Evolutionary conservation across 2,888 invertebrate genomes (phyloP), one percentile per base, ranked within the genome.

Genomic region (Nysson spinosus): DNA sequence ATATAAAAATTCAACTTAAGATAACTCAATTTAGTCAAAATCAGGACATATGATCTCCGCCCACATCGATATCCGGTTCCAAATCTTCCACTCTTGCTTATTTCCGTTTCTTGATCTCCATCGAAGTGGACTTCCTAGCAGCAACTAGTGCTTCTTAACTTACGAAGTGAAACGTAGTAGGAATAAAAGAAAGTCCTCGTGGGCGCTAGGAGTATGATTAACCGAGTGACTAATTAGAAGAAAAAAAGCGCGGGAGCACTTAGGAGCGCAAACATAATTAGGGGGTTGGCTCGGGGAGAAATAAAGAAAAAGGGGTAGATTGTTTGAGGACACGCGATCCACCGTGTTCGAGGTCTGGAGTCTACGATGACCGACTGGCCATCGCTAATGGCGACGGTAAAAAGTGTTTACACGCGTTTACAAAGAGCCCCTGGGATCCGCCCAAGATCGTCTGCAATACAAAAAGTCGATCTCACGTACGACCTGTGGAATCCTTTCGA

Each of bases 261-360:
- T 83, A 83, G 79, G 62, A 79, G 66, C 66, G 82, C 77, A 86
- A 86, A 86, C 81, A 85, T 86, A 86, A 86, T 86, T 86, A 86
- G 81, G 80, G 78, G 72, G 72, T 61, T 61, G 74, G 60, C 72
- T 46, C 35, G 68, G 57, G 66, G 62, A 61, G 76, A 76, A 77
- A 79, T 69, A 68, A 80, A 82, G 79, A 79, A 77, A 78, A 82
- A 79, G 78, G 78, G 78, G 79, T 79, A 76, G 78, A 82, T 83
- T 85, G 85, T 86, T 85, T 85, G 85, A 83, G 81, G 85, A 86
- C 81, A 85, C 80, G 79, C 79, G 84, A 86, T 85, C 83, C 77
- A 71, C 76, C 79, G 82, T 80, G 73, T 67, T 77, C 77, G 49
- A 43, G 55, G 61, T 46, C 58, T 49, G 50, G 43, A 71, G 72